Conservation (phyloP, 1,140 invertebrate genomes). For the Bombus superbus region DNA sequence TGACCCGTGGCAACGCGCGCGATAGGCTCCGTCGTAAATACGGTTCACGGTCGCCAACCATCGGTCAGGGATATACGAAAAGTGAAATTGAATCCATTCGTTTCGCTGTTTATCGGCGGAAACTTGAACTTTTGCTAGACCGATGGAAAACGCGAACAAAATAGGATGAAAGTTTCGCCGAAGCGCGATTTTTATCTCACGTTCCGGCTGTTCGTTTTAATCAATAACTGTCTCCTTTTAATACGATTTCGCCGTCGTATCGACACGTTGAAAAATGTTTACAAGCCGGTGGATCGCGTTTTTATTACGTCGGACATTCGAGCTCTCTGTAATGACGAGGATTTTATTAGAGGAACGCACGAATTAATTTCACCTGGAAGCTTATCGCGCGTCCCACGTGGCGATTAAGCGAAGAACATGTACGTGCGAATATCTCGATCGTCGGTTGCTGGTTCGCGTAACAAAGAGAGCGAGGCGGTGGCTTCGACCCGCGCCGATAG, state of each 20-base stretch:
- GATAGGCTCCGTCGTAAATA: background rate
- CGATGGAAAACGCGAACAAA: background rate
- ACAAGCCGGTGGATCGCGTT: background rate
- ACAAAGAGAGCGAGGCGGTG: background rate
- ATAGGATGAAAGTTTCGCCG: background rate
- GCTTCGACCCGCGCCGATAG: background rate
- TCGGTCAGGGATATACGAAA: background rate
- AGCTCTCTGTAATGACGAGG: background rate
- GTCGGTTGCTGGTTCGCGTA: background rate
- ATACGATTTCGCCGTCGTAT: background rate
- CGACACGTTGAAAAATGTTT: constrained; percentile 3
- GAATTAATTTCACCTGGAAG: background rate
- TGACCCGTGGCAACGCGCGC: background rate
- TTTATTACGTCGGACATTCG: background rate
- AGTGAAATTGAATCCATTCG: background rate
- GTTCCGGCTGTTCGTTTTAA: background rate
- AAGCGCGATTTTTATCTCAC: background rate
- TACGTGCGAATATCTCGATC: background rate
- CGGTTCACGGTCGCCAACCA: background rate
- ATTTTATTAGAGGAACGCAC: background rate
- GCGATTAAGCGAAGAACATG: background rate
- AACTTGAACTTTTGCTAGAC: background rate
- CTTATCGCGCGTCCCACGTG: background rate
- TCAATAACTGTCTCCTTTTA: background rate
- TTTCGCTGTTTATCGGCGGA: background rate